These are phyloP conservation scores for Arrhopalites spinosus DNA, from an alignment of 2,888 invertebrate species.

Conservation along the genomic window DNA sequence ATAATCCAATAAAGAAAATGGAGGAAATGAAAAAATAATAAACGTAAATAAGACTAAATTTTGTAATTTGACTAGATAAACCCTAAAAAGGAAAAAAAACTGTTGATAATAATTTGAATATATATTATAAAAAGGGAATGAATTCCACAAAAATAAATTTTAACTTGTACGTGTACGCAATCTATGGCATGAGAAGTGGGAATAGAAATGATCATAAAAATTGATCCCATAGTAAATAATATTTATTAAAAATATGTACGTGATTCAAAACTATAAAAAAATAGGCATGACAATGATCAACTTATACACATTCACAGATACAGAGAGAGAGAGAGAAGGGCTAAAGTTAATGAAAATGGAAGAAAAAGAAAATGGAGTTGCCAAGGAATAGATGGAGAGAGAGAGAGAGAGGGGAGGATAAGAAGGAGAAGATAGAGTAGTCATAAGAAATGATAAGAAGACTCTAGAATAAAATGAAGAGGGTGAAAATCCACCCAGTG, in stretches of 20 bases:
- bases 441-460: background rate
- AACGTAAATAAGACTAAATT: too few relatives aligned
- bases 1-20: too few relatives aligned
- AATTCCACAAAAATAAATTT: too few relatives aligned
- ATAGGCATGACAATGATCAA: background rate
- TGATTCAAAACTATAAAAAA: background rate
- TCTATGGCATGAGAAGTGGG: too few relatives aligned
- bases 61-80: too few relatives aligned
- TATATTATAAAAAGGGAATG: too few relatives aligned
- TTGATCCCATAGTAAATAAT: background rate
- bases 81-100: too few relatives aligned
- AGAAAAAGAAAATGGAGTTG: background rate
- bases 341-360: background rate
- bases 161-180: too few relatives aligned
- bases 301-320: background rate
- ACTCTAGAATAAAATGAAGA: background rate
- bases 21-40: too few relatives aligned
- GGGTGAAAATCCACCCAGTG: too few relatives aligned
- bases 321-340: background rate
- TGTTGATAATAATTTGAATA: too few relatives aligned
- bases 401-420: background rate
- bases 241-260: background rate
- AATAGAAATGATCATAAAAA: too few relatives aligned
- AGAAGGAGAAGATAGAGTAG: background rate
- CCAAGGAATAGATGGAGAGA: background rate